Conservation (phyloP, 2,888 invertebrate genomes). For the Sceliomorpha sp. region DNA sequence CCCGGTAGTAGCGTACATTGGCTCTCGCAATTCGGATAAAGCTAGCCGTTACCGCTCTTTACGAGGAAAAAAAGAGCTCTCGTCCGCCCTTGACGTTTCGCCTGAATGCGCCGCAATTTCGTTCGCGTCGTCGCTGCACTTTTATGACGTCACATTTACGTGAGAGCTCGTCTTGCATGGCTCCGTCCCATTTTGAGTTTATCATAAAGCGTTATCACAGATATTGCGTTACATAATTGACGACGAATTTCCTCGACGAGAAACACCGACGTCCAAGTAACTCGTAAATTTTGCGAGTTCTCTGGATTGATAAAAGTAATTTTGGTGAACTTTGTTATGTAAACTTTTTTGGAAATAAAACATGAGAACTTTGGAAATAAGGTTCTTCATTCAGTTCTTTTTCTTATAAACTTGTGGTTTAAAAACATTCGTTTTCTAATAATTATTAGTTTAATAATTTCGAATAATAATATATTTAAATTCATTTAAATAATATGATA, state of each 20-base stretch:
- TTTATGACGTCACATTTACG: conserved; percentile 43
- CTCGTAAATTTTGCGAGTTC: too few species aligned
- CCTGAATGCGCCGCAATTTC: conserved; percentile 36
- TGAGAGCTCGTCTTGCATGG: conserved; percentile 31
- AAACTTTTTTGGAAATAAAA: too few species aligned
- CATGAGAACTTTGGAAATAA: too few species aligned
- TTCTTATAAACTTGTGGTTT: too few species aligned
- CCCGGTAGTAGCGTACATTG: conserved; percentile 30
- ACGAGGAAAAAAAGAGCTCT: conserved; percentile 61
- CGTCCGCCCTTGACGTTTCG: conserved; percentile 34
- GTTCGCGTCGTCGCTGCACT: conserved; percentile 36
- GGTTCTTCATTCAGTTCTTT: too few species aligned
- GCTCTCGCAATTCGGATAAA: conserved; percentile 61
- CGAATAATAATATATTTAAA: too few species aligned
- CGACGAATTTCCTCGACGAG: neutral
- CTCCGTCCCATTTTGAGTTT: conserved; percentile 4
- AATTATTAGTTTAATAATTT: too few species aligned
- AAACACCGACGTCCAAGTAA: neutral
- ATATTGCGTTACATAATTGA: conserved; percentile 11
- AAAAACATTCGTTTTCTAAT: too few species aligned
- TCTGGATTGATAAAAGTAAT: too few species aligned
- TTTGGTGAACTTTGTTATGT: too few species aligned
- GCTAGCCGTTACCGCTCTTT: conserved; percentile 65
- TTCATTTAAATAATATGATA: too few species aligned
- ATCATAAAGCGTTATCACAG: conserved; percentile 8